These are phyloP conservation scores for Myotis planiceps DNA, from an alignment of 2,797 vertebrate species.

Conservation along the genomic window DNA sequence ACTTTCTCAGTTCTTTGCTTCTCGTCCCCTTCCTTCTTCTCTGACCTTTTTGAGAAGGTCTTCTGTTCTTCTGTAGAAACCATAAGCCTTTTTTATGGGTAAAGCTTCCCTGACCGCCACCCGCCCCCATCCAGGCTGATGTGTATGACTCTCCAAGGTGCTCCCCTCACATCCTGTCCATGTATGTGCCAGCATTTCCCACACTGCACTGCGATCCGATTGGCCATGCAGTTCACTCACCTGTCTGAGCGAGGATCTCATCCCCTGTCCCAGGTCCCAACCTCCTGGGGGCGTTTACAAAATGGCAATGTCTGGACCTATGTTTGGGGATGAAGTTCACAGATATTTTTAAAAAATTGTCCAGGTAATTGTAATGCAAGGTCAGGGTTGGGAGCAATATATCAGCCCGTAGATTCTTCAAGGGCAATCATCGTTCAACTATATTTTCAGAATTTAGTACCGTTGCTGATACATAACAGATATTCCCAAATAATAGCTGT, in stretches of 20 bases:
- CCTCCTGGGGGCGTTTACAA: background rate
- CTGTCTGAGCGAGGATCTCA: background rate
- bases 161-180: background rate
- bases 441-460: slow-evolving; percentile 19
- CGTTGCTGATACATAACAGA: background rate
- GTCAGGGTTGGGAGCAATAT: background rate
- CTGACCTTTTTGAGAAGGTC: background rate
- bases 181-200: background rate
- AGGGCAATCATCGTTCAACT: background rate
- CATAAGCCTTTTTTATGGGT: background rate
- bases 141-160: background rate
- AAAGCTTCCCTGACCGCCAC: background rate
- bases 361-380: background rate
- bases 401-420: background rate
- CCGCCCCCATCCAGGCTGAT: background rate
- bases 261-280: background rate
- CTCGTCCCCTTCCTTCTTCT: background rate
- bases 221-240: background rate
- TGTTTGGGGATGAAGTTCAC: background rate
- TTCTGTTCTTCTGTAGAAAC: background rate
- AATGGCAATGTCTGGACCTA: background rate
- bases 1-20: background rate
- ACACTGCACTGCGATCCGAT: background rate
- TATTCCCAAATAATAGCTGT: slow-evolving; percentile 19
- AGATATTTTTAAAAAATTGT: background rate